These are phyloP conservation scores for Rhinichthys klamathensis DNA, from an alignment of 2,113 vertebrate species.

Conservation along the genomic window DNA sequence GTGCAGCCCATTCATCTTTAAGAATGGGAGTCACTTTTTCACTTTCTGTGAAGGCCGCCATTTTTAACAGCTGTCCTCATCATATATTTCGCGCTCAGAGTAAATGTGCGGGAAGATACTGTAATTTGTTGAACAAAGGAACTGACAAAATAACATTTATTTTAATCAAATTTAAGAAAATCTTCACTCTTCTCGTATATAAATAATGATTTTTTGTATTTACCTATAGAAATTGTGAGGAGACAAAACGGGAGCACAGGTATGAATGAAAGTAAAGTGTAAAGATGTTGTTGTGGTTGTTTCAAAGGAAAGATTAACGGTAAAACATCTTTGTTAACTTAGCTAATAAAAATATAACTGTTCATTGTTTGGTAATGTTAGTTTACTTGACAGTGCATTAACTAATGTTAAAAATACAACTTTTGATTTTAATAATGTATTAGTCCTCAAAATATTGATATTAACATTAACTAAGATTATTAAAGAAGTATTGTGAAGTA, in stretches of 20 bases:
- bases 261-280: not conserved
- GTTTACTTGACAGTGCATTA: too few relatives aligned
- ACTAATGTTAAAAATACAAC: too few relatives aligned
- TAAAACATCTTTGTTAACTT: too few relatives aligned
- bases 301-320: too few relatives aligned
- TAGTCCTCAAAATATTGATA: too few relatives aligned
- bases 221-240: not conserved
- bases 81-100: conserved; percentile 17
- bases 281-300: too few relatives aligned
- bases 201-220: too few relatives aligned
- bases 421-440: too few relatives aligned
- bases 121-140: not conserved
- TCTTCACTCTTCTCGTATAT: not conserved
- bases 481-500: too few relatives aligned
- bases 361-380: too few relatives aligned
- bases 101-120: conserved; percentile 14
- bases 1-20: conserved; percentile 86
- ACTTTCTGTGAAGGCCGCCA: conserved; percentile 18
- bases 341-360: too few relatives aligned
- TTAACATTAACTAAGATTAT: too few relatives aligned
- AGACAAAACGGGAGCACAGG: not conserved
- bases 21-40: conserved; percentile 50
- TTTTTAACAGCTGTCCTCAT: conserved; percentile 23
- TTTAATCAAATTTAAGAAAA: not conserved
- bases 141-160: not conserved